Conservation (phyloP, 2,113 vertebrate genomes). For the Megaptera novaeangliae region DNA sequence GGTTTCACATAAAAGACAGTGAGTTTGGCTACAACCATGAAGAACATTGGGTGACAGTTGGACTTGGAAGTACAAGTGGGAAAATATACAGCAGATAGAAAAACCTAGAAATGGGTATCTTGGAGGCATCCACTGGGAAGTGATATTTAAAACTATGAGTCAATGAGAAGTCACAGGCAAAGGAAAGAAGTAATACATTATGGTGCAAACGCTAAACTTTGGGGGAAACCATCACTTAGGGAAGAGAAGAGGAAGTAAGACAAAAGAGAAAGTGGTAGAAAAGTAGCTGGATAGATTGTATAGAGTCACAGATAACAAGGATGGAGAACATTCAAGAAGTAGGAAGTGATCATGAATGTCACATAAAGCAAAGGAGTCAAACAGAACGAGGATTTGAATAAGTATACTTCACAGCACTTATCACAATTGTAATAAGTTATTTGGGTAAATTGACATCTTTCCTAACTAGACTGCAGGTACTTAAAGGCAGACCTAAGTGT, state of each 20-base stretch:
- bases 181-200: background rate
- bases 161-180: background rate
- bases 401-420: background rate
- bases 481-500: background rate
- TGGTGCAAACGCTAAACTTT: background rate
- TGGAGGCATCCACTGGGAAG: background rate
- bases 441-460: background rate
- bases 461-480: background rate
- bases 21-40: background rate
- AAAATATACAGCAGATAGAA: background rate
- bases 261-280: background rate
- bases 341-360: background rate
- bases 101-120: background rate
- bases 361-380: background rate
- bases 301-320: background rate
- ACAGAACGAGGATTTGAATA: background rate
- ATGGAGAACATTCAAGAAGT: background rate
- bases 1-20: background rate
- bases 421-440: background rate
- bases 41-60: background rate
- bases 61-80: background rate
- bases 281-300: background rate
- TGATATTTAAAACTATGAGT: background rate
- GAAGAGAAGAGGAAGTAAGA: background rate
- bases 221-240: background rate